Conservation (phyloP, 2,113 vertebrate genomes). For the Pycnonotus jocosus region DNA sequence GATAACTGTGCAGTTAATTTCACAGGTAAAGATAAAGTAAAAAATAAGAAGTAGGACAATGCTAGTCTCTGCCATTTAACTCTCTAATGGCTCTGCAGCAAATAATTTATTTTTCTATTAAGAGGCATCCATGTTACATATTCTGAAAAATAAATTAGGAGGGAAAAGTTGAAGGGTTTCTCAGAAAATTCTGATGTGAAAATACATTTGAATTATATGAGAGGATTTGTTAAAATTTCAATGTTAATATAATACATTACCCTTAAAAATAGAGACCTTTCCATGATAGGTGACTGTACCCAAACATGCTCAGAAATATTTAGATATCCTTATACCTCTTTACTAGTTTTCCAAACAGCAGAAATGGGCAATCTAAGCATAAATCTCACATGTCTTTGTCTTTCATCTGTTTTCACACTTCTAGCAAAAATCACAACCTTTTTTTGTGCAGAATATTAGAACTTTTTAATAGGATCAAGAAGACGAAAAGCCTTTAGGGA, state of each 20-base stretch:
- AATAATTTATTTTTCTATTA: background rate
- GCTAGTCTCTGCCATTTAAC: background rate
- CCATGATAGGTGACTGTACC: fast-evolving
- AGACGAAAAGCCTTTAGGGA: fast-evolving
- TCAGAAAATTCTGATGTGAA: background rate
- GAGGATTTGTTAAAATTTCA: background rate
- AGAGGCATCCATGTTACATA: background rate
- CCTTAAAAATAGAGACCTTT: background rate
- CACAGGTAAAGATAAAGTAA: background rate
- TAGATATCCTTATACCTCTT: background rate
- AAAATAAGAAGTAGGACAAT: background rate
- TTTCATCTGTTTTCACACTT: fast-evolving
- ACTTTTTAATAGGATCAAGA: background rate
- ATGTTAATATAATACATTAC: background rate
- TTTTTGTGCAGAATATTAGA: background rate
- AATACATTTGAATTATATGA: background rate
- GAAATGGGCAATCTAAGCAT: background rate
- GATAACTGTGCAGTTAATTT: background rate
- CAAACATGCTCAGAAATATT: background rate
- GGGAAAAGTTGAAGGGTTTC: background rate
- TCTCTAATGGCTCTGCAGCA: background rate
- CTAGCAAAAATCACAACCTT: background rate
- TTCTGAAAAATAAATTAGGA: background rate
- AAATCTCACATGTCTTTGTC: background rate
- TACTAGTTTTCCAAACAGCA: background rate